Evolutionary conservation across 2,113 vertebrate genomes (phyloP).

Genomic region (Lagenorhynchus albirostris): DNA sequence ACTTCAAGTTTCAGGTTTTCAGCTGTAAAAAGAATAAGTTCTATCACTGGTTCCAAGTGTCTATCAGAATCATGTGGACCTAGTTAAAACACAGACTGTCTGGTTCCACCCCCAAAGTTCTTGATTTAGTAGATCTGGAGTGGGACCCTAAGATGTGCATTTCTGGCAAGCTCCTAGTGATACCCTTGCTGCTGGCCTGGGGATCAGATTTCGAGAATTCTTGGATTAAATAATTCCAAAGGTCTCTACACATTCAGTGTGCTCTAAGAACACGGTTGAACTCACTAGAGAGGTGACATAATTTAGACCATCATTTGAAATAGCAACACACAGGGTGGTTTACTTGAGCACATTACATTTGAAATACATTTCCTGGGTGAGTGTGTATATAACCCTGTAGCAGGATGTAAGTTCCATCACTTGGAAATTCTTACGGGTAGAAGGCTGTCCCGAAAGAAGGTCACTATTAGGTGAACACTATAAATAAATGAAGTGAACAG

Average conservation of each 20-base stretch:
- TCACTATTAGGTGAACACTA: constrained; percentile 16
- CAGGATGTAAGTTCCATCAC: not conserved
- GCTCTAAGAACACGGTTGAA: not conserved
- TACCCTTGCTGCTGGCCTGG: too few relatives aligned
- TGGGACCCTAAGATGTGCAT: not conserved
- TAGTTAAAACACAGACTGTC: not conserved
- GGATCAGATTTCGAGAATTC: not conserved
- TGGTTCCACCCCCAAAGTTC: not conserved
- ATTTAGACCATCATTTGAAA: not conserved
- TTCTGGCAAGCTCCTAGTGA: not conserved
- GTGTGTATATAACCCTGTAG: not conserved
- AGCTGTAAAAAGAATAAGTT: not conserved
- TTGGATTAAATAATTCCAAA: not conserved
- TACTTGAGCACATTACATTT: not conserved
- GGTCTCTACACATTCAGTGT: not conserved
- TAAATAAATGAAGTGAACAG: not conserved
- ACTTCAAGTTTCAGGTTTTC: not conserved
- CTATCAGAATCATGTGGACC: not conserved
- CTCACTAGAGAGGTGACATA: not conserved
- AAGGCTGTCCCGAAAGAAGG: not conserved
- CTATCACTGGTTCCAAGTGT: not conserved
- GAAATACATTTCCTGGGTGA: not conserved
- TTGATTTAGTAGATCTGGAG: not conserved
- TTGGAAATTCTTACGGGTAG: not conserved
- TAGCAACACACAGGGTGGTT: not conserved